These are phyloP conservation scores for Anomalospiza imberbis DNA, from an alignment of 2,797 vertebrate genomes.

Conservation along the genomic window DNA sequence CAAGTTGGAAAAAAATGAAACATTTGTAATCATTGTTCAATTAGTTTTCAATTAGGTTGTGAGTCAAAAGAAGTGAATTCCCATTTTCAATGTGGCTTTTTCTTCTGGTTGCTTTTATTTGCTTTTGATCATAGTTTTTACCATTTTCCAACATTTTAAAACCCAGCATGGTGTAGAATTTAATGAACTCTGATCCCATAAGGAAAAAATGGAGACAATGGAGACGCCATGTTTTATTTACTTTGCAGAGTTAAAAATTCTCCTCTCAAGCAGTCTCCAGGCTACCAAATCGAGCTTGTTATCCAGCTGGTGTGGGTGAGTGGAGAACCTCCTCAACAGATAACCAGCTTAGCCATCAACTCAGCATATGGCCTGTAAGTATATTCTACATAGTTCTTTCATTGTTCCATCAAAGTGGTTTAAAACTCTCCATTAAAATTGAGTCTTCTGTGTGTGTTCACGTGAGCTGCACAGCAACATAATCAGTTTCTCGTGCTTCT, in stretches of 20 bases:
- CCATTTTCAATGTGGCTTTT: not conserved
- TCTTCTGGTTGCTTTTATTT: not conserved
- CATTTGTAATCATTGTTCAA: not conserved
- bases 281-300: constrained; percentile 94
- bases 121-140: not conserved
- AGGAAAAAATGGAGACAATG: not conserved
- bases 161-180: not conserved
- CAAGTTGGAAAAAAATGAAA: not conserved
- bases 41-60: not conserved
- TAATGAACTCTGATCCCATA: not conserved
- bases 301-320: constrained; percentile 97
- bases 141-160: not conserved
- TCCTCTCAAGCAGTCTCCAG: constrained; percentile 93
- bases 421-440: not conserved
- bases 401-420: not conserved
- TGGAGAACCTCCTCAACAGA: constrained; percentile 96
- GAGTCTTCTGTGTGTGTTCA: not conserved
- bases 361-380: constrained; percentile 96
- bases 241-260: constrained; percentile 89
- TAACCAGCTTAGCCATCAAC: constrained; percentile 93
- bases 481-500: not conserved
- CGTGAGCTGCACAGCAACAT: not conserved
- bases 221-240: not conserved
- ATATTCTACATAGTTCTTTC: not conserved
- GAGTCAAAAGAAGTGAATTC: not conserved